Evolutionary conservation across 1,140 invertebrate species (phyloP), one percentile per base, ranked within the genome.

Genomic region (Atta texana): DNA sequence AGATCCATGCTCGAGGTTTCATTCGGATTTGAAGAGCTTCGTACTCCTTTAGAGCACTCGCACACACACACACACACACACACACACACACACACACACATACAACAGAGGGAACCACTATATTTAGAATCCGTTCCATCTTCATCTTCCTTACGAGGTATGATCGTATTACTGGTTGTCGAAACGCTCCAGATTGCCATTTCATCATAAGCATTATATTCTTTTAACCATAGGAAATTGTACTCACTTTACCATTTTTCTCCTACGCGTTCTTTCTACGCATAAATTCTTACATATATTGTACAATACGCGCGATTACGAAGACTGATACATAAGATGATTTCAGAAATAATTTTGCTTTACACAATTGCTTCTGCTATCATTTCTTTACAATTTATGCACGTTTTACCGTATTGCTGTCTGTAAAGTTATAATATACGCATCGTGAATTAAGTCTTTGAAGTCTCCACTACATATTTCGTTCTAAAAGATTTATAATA

Each of bases 1-100:
- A 92, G 91, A 92, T 92, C 89, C 89, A 57, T 34, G 85, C 88
- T 59, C 86, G 75, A 61, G 74, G 85, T 87, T 89, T 87, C 90
- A 90, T 91, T 91, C 90, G 89, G 88, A 91, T 91, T 91, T 91
- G 61, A 92, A 91, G 90, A 90, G 89, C 89, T 61, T 64, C 86
- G 89, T 90, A 63, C 81, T 87, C 88, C 89, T 90, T 90, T 82
- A 53, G 87, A 82, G 87, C 85, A 85, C 87, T 90, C 88, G 61
- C 53, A 31, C 63, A 16, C 66, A 75, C n/a, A 75, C 16, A 78
- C 49, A 66, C 61, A 77, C 69, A 87, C 21, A 66, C 53, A 31
- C 63, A 16, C 66, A 75, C n/a, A 75, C 16, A 78, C 49, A 66
- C 61, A 77, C 69, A 87, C 21, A 75, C 16, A 78, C 49, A 66